Base-by-base conservation (phyloP, 2,888 invertebrate genomes). In the Melolontha melolontha region DNA sequence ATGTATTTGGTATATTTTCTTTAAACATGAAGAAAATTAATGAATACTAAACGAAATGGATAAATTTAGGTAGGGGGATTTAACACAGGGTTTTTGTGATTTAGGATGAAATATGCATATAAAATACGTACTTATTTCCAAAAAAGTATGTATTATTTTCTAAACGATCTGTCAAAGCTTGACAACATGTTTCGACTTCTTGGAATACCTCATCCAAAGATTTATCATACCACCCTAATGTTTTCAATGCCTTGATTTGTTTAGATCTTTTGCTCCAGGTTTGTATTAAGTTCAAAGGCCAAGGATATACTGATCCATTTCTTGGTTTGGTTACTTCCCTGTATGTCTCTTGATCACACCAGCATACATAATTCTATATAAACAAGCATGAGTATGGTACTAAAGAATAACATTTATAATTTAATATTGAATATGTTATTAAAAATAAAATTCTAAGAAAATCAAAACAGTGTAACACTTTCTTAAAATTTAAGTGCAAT, bases 251-350 rank as follows among this genome's bases (percentile, higher is more conserved):
- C 71, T 91, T 90, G 6, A 89, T 85, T 0, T 95, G 88, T 71
- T 89, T 85, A 74, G 87, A 85, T 49, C 92, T 86, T 79, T 96
- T 96, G 42, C 89, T 86, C 82, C 91, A 89, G 1, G 94, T 95
- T 78, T 97, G 89, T 40, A 96, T 84, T 78, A 89, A 86, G 79
- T 93, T 94, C 4, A 98, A 83, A 0, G 98, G 98, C 93, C 96
- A 98, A 0, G 96, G 95, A 84, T 95, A 96, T 1, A 95, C 94
- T 0, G 93, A 93, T 0, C 96, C 94, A 82, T 95, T 93, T 5
- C 98, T 87, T 0, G 89, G 88, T 69, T 90, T 91, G 0, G 98
- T 98, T 1, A 96, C 91, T 69, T 91, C 88, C 67, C 90, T 89
- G 74, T 92, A 92, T 0, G 95, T 95, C 55, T 89, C 87, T 55